Percentiles rank a stretch among this genome's conserved stretches.
Conservation (phyloP, 2,113 vertebrate genomes). For the Alces alces region DNA sequence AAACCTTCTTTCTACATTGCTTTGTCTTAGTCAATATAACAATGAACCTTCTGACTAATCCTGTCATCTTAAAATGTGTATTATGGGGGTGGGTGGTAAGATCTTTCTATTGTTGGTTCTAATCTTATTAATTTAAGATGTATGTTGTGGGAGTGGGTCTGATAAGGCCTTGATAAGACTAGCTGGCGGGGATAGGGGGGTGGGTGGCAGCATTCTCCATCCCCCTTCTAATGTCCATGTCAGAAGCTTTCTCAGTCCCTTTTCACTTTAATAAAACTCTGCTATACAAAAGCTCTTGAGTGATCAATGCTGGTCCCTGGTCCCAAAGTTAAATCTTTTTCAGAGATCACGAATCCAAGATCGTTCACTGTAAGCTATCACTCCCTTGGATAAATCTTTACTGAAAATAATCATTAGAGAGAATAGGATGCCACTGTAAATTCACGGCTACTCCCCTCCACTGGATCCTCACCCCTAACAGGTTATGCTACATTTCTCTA, state of each 20-base stretch:
- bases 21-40: background rate
- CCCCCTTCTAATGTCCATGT: background rate
- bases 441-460: background rate
- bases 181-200: too few relatives aligned
- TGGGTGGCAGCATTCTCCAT: background rate
- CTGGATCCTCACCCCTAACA: background rate
- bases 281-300: background rate
- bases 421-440: background rate
- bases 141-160: background rate
- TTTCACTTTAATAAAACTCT: background rate
- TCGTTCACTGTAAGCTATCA: accelerated
- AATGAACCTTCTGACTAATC: background rate
- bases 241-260: background rate
- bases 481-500: background rate
- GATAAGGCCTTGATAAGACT: too few relatives aligned
- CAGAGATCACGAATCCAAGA: accelerated
- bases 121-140: background rate
- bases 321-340: background rate
- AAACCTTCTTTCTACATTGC: background rate
- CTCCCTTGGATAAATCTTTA: background rate
- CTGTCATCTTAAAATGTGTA: background rate
- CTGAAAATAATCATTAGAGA: background rate
- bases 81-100: background rate
- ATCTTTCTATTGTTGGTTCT: background rate
- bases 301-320: background rate